These are phyloP conservation scores for Zoanthus sociatus DNA, from an alignment of 92 coral and sea anemone species.

Conservation along the genomic window DNA sequence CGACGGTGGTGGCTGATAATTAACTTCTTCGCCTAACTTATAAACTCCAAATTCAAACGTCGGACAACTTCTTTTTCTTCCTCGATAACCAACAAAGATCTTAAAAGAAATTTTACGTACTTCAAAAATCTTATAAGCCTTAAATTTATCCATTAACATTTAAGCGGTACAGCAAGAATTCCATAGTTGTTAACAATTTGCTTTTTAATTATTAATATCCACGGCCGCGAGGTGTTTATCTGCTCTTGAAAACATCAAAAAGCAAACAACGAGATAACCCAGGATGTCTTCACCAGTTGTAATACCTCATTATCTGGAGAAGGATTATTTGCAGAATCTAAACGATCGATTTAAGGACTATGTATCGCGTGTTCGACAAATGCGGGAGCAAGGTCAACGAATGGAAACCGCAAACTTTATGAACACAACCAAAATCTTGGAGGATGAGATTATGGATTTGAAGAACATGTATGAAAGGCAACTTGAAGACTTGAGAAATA, in stretches of 20 bases:
- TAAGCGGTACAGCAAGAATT: constrained; percentile 24
- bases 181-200: constrained; percentile 58
- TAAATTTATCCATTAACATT: neutral
- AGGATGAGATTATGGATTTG: constrained; percentile 87
- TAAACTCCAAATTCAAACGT: neutral
- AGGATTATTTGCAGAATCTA: constrained; percentile 86
- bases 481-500: constrained; percentile 85
- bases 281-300: constrained; percentile 67
- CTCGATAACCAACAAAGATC: neutral
- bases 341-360: constrained; percentile 96
- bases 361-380: constrained; percentile 94
- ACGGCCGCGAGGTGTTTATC: constrained; percentile 42
- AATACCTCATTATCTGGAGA: constrained; percentile 81
- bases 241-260: constrained; percentile 38
- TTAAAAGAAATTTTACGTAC: neutral
- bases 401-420: constrained; percentile 89
- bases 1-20: constrained; percentile 35
- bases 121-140: constrained; percentile 14
- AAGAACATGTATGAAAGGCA: constrained; percentile 95
- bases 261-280: neutral
- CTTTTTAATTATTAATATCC: constrained; percentile 57
- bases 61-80: neutral
- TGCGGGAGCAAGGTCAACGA: constrained; percentile 95
- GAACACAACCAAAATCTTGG: constrained; percentile 91
- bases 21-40: constrained; percentile 24